Percentiles rank a stretch among this genome's conserved stretches.
phyloP scores from a whole-genome alignment of 2,113 vertebrate species.

The Erpornis zantholeuca region DNA sequence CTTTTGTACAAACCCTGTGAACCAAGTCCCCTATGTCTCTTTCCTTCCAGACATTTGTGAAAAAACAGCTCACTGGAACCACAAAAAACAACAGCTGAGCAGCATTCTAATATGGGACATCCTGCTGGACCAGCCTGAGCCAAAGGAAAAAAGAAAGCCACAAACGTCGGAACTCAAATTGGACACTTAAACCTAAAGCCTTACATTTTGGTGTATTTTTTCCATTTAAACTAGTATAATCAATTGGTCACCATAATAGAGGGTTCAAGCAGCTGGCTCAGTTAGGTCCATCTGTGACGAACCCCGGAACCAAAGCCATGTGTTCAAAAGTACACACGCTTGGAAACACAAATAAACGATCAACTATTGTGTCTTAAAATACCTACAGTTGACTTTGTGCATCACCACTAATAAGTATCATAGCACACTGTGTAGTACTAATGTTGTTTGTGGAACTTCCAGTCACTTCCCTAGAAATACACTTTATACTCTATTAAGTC shows the following conservation, averaged over 20 bases:
- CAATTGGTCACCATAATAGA: conserved; percentile 39
- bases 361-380: conserved; percentile 10
- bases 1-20: conserved; percentile 38
- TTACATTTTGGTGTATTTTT: conserved; percentile 6
- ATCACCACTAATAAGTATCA: neutral
- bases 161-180: neutral
- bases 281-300: conserved; percentile 6
- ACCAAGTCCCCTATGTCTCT: conserved; percentile 43
- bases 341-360: neutral
- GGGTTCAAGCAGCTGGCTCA: conserved; percentile 31
- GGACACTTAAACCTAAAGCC: conserved; percentile 16
- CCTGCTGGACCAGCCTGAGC: conserved; percentile 24
- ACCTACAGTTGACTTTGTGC: conserved; percentile 10
- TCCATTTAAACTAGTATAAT: conserved; percentile 39
- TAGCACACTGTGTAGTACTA: neutral
- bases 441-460: neutral
- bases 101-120: conserved; percentile 43
- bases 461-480: neutral
- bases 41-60: conserved; percentile 53
- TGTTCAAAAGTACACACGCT: neutral
- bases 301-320: conserved; percentile 20
- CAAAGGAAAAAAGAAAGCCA: conserved; percentile 30
- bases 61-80: conserved; percentile 46
- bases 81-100: conserved; percentile 45
- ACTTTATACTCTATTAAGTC: neutral